Conservation (phyloP, 2,888 invertebrate species). For the Xanthia icteritia region DNA sequence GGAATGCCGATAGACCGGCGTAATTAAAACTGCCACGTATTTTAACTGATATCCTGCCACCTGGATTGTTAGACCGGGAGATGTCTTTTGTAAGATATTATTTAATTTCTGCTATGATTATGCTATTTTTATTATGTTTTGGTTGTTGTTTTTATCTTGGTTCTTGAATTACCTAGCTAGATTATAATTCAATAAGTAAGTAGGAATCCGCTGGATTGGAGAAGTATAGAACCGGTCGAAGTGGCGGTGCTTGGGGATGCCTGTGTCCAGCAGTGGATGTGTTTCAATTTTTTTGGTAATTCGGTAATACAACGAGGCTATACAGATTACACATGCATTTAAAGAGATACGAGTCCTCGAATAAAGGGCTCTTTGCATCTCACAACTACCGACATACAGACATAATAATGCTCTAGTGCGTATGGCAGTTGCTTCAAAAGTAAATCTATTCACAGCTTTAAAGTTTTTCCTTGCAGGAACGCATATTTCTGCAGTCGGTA, state of each 20-base stretch:
- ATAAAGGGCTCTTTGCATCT: conserved; percentile 4
- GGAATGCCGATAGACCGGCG: conserved; percentile 84
- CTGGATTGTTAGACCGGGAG: conserved; percentile 74
- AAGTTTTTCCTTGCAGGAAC: not conserved
- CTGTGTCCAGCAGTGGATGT: too few species aligned
- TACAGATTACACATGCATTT: not conserved
- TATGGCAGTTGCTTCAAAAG: not conserved
- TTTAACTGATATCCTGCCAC: conserved; percentile 81
- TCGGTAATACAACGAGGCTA: too few species aligned
- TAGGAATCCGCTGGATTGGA: too few species aligned
- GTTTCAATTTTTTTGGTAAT: too few species aligned
- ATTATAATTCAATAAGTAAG: not conserved
- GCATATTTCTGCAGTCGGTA: not conserved
- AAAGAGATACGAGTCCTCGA: not conserved
- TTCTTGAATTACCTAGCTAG: not conserved
- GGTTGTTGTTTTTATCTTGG: not conserved
- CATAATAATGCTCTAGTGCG: not conserved
- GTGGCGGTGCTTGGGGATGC: too few species aligned
- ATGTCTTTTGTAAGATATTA: conserved; percentile 14
- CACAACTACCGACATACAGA: not conserved
- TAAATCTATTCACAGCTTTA: not conserved
- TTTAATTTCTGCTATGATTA: not conserved
- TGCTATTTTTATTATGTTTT: not conserved
- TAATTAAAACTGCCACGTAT: conserved; percentile 86
- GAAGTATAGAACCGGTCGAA: too few species aligned